Evolutionary conservation across 2,888 invertebrate species (phyloP).

Genomic region (Galeopsomyia nigrocyanea): DNA sequence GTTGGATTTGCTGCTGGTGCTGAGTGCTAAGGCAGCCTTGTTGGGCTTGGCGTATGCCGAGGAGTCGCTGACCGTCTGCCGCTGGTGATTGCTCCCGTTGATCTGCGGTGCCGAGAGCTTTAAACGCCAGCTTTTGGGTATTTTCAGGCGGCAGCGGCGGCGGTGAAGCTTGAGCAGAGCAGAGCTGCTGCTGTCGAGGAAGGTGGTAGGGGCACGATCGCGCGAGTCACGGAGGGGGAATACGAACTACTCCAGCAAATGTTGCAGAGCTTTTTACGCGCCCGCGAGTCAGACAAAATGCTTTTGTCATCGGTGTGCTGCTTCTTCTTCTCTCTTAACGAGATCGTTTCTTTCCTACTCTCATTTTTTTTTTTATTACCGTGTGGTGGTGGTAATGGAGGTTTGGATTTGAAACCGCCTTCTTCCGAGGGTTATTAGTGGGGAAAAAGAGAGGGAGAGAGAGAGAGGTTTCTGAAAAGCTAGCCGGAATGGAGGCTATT

Average conservation of each 20-base stretch:
- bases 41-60: slow-evolving; percentile 79
- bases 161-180: no score
- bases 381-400: no score
- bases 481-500: slow-evolving; percentile 64
- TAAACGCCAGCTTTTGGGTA: slow-evolving; percentile 54
- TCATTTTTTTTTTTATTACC: no score
- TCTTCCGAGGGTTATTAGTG: background rate
- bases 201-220: slow-evolving; percentile 1
- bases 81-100: slow-evolving; percentile 75
- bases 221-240: background rate
- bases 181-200: no score
- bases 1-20: slow-evolving; percentile 17
- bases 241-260: background rate
- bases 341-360: no score
- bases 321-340: no score
- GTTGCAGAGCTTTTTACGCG: background rate
- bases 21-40: slow-evolving; percentile 69
- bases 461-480: slow-evolving; percentile 46
- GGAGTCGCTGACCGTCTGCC: slow-evolving; percentile 77
- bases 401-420: no score
- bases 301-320: background rate
- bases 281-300: background rate
- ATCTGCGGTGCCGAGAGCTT: slow-evolving; percentile 70
- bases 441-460: slow-evolving; percentile 36
- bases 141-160: slow-evolving; percentile 38